Percentiles rank a stretch among this genome's conserved stretches.
Evolutionary conservation across 2,113 vertebrate species (phyloP).

Genomic region (Furnarius figulus): DNA sequence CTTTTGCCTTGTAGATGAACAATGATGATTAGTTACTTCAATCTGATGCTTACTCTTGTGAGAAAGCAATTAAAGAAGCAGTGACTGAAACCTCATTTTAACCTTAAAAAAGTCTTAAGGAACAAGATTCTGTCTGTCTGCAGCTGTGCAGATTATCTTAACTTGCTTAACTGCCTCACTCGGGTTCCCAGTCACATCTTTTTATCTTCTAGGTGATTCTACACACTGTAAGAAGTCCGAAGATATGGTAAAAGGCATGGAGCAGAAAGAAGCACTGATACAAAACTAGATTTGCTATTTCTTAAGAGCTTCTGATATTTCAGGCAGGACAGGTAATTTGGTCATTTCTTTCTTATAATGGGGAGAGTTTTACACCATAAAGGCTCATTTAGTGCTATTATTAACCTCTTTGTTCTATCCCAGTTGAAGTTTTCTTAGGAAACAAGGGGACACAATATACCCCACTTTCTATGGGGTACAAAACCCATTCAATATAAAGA

Average conservation of each 20-base stretch:
- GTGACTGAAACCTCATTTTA: not conserved
- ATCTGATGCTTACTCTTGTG: not conserved
- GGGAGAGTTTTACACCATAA: not conserved
- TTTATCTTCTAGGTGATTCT: slow-evolving; percentile 69
- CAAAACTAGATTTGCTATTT: slow-evolving; percentile 56
- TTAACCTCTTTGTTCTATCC: not conserved
- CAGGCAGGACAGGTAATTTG: slow-evolving; percentile 71
- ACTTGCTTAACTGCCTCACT: not conserved
- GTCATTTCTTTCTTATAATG: not conserved
- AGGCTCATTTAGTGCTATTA: not conserved
- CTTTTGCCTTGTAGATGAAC: not conserved
- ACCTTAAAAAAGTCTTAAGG: not conserved
- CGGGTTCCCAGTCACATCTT: not conserved
- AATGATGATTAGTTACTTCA: not conserved
- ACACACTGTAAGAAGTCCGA: slow-evolving; percentile 69
- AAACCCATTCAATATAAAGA: not conserved
- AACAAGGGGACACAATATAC: not conserved
- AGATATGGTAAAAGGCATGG: slow-evolving; percentile 64
- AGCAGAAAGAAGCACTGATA: slow-evolving; percentile 58
- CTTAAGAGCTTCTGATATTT: slow-evolving; percentile 58
- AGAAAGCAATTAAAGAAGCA: not conserved
- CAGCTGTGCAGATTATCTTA: not conserved
- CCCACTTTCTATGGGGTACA: not conserved
- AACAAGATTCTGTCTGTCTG: not conserved
- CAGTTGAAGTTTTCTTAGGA: not conserved